Evolutionary conservation across 92 coral and sea anemone species (phyloP), one percentile per base, ranked within the genome.

Genomic region (Heliopora coerulea): DNA sequence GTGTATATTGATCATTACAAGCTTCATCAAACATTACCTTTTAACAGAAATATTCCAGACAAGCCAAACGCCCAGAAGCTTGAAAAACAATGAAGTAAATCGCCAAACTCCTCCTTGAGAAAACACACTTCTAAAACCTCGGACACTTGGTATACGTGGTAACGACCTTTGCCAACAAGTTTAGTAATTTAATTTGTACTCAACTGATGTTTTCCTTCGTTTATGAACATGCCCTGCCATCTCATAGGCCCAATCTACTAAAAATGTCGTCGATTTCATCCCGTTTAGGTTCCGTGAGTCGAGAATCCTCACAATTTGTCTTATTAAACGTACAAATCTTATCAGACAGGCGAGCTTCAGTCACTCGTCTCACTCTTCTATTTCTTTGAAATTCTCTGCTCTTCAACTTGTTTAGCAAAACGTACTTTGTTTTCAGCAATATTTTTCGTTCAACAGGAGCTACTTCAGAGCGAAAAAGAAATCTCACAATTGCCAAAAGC

Each of bases 221-320:
- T 6, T 46, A 46, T 46, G 12, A 8, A 6, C n/a, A 46, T 46
- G 27, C 12, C 20, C 27, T 25, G 32, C 59, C 24, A 14, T 37
- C 1, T 21, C 33, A 67, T 13, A 48, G 8, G 15, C 32, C 59
- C 24, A 67, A 48, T 14, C 39, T 49, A 7, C 74, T 23, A 29
- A 67, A 67, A 29, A 67, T 67, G n/a, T 25, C 59, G 20, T 67
- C 74, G 33, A 67, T 67, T 67, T 67, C 74, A 33, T 67, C 74
- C 37, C 35, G 37, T 12, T 15, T 29, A 5, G 20, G 17, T 8
- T 18, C 30, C 31, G 8, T 26, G 23, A 1, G 34, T 67, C 41
- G 28, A 40, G 8, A 11, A 12, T 10, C 32, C 54, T 18, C 7
- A 58, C 34, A 12, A 1, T 65, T n/a, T 41, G 3, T 21, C 8